These are phyloP conservation scores for Threskiornis aethiopicus DNA, from an alignment of 2,797 vertebrate genomes.

Conservation along the genomic window DNA sequence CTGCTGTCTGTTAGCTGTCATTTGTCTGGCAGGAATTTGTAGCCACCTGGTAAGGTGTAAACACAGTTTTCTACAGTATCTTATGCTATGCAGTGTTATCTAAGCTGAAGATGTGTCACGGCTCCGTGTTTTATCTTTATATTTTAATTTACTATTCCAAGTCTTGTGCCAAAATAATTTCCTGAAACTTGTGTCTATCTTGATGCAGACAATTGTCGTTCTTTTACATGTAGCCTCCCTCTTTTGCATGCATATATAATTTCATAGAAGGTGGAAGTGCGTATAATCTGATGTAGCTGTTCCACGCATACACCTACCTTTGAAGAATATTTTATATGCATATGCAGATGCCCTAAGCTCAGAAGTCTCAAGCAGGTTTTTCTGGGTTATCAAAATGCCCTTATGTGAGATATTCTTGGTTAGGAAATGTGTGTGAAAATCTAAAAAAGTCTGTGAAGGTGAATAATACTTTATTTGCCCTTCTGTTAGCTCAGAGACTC, in stretches of 20 bases:
- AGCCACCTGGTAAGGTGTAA: background rate
- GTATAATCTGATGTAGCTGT: background rate
- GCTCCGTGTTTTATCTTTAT: background rate
- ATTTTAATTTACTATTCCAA: slow-evolving; percentile 4
- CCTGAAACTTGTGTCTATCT: slow-evolving; percentile 27
- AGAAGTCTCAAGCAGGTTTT: slow-evolving; percentile 35
- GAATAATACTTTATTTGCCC: background rate
- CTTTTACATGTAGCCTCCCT: slow-evolving; percentile 9
- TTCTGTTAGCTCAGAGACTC: background rate
- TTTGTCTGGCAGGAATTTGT: slow-evolving; percentile 5
- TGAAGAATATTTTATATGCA: background rate
- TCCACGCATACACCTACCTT: slow-evolving; percentile 1
- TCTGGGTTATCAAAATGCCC: background rate
- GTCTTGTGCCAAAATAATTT: slow-evolving; percentile 41
- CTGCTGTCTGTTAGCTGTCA: background rate
- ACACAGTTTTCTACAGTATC: background rate
- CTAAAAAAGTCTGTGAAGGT: background rate
- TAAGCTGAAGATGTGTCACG: background rate
- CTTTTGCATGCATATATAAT: slow-evolving; percentile 21
- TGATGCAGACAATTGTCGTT: slow-evolving; percentile 1
- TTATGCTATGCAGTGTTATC: background rate
- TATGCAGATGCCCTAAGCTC: background rate
- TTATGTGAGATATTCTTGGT: background rate
- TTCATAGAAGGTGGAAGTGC: background rate
- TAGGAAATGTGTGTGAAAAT: background rate